Base-by-base conservation (phyloP, 2,797 vertebrate genomes). In the Netta rufina region DNA sequence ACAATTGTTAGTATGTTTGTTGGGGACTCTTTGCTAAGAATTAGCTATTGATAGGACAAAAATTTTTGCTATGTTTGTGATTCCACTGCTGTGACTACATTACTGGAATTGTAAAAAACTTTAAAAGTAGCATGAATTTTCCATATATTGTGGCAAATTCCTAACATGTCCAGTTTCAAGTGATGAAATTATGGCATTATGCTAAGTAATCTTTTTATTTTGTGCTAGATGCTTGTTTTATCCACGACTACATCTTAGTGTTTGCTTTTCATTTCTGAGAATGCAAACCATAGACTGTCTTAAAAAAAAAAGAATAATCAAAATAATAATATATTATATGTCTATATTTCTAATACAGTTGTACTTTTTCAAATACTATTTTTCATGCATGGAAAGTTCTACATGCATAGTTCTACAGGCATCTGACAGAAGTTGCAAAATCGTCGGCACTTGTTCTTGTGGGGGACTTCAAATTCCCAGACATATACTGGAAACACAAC, bases 221-320 rank as follows among this genome's bases (percentile, higher is more conserved):
- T n/a, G 4, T 0, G 0, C 33, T 39, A 53, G 41, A 61, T 28
- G 2, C 10, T 72, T 72, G 4, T 27, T 70, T 79, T 60, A 32
- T 28, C 17, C 4, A 43, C 30, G 8, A n/a, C 15, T 60, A 21
- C 1, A 0, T 72, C n/a, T 56, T 61, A 11, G 3, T 58, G 6
- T 66, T 61, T 49, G 6, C 39, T 78, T 62, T 54, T 7, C 9
- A 61, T 67, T 79, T 66, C n/a, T 67, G 43, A 62, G 4, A 89
- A 71, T 54, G 19, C 5, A 81, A 61, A 16, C 4, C 21, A 57
- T 9, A 60, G 11, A 56, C 20, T 6, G 8, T 43, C 16, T 76
- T 39, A 39, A 39, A 39, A 39, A 39, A 13, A 13, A 39, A 36
- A 8, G 9, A 36, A 36, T 36, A 13, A 39, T 13, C 30, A 51